Conservation (phyloP, 2,888 invertebrate species). For the Drepanosiphum platanoidis region DNA sequence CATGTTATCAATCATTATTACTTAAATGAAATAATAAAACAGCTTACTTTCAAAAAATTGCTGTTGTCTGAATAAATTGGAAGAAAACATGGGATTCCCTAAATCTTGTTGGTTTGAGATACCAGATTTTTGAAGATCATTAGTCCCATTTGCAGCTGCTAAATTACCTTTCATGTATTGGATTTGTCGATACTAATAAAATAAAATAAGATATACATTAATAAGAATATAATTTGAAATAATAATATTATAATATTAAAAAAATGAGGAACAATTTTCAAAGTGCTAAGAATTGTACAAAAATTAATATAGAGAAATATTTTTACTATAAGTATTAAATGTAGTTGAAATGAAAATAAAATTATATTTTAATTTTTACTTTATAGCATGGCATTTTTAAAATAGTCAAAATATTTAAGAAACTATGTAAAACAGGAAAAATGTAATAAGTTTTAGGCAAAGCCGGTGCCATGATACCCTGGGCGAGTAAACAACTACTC, state of each 20-base stretch:
- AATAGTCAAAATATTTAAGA: too few species aligned
- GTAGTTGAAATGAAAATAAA: too few species aligned
- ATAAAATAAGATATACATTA: not conserved
- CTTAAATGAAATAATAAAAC: not conserved
- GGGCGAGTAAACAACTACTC: too few species aligned
- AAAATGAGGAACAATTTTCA: too few species aligned
- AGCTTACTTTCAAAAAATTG: constrained; percentile 51
- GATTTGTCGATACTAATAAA: constrained; percentile 52
- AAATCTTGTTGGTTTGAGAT: constrained; percentile 59
- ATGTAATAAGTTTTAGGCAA: too few species aligned
- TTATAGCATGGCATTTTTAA: too few species aligned
- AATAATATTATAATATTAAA: not conserved
- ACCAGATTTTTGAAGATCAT: constrained; percentile 57
- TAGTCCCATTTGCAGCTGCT: constrained; percentile 32
- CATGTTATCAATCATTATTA: not conserved
- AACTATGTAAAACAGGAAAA: too few species aligned
- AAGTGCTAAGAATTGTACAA: too few species aligned
- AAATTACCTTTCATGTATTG: constrained; percentile 51
- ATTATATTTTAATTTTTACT: too few species aligned
- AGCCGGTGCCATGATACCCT: too few species aligned
- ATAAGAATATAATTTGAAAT: not conserved
- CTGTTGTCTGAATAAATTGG: constrained; percentile 58
- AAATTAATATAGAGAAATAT: too few species aligned
- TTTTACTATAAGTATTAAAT: too few species aligned
- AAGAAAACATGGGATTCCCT: constrained; percentile 53